Percentiles rank a stretch among this genome's conserved stretches.
Evolutionary conservation across 2,797 vertebrate species (phyloP).

Genomic region (Sphenodon punctatus): DNA sequence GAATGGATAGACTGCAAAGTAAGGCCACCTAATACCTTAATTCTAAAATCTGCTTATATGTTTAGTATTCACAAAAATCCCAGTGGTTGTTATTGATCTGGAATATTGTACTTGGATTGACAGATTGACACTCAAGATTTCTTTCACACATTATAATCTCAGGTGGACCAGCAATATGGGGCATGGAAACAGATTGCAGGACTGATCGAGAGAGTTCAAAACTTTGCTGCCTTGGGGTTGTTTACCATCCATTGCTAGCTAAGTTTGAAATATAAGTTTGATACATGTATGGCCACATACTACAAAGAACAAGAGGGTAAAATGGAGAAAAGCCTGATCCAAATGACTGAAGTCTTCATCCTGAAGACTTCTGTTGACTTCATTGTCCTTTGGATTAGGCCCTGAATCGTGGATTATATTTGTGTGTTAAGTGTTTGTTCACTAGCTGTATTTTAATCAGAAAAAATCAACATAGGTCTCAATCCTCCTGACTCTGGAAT

Average conservation of each 20-base stretch:
- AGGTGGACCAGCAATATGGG: neutral
- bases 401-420: conserved; percentile 55
- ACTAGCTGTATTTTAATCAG: conserved; percentile 54
- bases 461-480: conserved; percentile 34
- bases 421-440: conserved; percentile 59
- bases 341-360: neutral
- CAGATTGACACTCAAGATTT: neutral
- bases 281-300: conserved; percentile 30
- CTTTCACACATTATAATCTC: neutral
- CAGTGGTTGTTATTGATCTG: neutral
- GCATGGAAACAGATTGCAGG: conserved; percentile 8
- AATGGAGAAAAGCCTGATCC: neutral
- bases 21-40: neutral
- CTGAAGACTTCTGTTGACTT: neutral
- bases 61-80: neutral
- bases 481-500: too few species aligned
- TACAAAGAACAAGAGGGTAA: conserved; percentile 2
- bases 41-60: neutral
- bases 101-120: neutral
- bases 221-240: neutral
- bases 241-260: conserved; percentile 29
- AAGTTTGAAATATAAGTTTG: conserved; percentile 13
- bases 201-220: conserved; percentile 2
- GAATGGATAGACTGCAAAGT: neutral
- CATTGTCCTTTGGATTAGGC: neutral